Percentiles rank a stretch among this genome's conserved stretches.
Evolutionary conservation across 1,140 invertebrate genomes (phyloP).

Genomic region (Mya arenaria): DNA sequence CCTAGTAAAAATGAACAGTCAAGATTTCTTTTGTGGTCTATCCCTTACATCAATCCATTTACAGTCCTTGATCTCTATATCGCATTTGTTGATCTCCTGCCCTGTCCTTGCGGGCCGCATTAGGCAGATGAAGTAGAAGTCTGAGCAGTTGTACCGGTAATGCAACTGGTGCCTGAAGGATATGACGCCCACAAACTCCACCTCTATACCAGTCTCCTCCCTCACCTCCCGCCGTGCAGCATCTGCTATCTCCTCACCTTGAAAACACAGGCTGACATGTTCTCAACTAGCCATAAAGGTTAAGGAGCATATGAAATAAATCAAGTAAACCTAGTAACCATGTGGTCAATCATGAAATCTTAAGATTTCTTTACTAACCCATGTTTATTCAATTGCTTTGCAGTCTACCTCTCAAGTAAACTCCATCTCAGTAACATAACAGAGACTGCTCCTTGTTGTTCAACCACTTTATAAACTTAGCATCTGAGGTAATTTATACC

Average conservation of each 20-base stretch:
- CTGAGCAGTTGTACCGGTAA: conserved; percentile 90
- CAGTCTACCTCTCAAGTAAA: no score
- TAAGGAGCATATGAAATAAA: no score
- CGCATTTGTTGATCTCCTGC: conserved; percentile 86
- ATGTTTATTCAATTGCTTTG: no score
- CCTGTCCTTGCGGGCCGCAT: conserved; percentile 84
- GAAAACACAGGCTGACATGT: no score
- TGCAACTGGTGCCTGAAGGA: conserved; percentile 87
- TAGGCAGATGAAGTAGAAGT: conserved; percentile 90
- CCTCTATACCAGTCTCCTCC: conserved; percentile 93
- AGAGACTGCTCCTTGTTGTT: no score
- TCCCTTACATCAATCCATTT: conserved; percentile 87
- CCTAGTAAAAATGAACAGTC: background rate
- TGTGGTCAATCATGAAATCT: no score
- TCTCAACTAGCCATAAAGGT: no score
- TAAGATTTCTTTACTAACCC: no score
- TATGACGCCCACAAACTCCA: conserved; percentile 89
- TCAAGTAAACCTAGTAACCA: no score
- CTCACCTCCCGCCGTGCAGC: conserved; percentile 92
- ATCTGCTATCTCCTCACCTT: conserved; percentile 90
- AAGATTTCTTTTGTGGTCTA: background rate
- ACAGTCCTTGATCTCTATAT: conserved; percentile 88
- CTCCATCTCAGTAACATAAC: no score
- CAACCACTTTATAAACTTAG: no score
- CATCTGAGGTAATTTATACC: no score